Evolutionary conservation across 1,140 invertebrate genomes (phyloP).

Genomic region (Eueides isabella): DNA sequence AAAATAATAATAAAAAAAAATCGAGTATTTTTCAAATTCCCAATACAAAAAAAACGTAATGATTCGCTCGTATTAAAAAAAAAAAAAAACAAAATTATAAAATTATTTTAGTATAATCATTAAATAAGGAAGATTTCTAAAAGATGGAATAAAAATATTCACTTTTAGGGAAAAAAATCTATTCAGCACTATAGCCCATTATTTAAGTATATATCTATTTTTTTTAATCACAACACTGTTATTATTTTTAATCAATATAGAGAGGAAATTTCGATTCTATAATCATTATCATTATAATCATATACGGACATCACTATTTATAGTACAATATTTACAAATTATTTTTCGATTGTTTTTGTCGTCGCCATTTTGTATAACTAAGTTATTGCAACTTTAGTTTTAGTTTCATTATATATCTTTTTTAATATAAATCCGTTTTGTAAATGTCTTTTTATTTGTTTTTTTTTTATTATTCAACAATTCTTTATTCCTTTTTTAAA

Average conservation of each 20-base stretch:
- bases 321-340: not conserved
- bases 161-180: not conserved
- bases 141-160: no score
- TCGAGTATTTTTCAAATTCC: not conserved
- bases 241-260: slow-evolving; percentile 2
- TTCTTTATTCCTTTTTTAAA: no score
- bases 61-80: no score
- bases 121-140: no score
- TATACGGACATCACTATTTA: slow-evolving; percentile 7
- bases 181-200: not conserved
- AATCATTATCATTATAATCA: not conserved
- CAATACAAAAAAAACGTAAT: no score
- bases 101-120: no score
- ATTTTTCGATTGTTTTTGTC: not conserved
- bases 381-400: not conserved
- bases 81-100: no score
- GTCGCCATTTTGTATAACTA: slow-evolving; percentile 8
- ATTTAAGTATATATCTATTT: not conserved
- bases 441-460: no score
- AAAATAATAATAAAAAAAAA: not conserved
- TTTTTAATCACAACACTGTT: slow-evolving; percentile 7
- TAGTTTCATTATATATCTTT: not conserved
- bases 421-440: no score
- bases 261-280: not conserved
- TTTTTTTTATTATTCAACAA: no score